These are phyloP conservation scores for Aeoliscus strigatus DNA, from an alignment of 2,797 vertebrate genomes.

Conservation along the genomic window DNA sequence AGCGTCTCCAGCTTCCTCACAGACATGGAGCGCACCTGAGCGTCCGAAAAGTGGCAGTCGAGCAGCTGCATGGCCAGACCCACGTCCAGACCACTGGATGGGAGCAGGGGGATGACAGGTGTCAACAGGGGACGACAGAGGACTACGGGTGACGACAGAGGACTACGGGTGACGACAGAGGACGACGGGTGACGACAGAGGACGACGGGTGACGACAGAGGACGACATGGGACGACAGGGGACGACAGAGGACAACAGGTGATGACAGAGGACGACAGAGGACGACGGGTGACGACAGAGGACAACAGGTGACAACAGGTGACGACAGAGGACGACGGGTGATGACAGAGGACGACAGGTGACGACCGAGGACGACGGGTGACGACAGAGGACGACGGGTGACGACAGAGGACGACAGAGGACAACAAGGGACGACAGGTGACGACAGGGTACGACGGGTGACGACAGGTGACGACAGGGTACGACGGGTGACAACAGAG, in stretches of 20 bases:
- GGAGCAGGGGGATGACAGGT: background rate
- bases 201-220: background rate
- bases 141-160: background rate
- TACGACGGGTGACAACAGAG: background rate
- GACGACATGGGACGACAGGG: background rate
- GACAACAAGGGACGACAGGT: background rate
- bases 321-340: too few species aligned
- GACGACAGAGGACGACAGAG: background rate
- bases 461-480: background rate
- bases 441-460: too few species aligned
- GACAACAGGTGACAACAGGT: background rate
- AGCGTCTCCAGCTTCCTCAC: constrained; percentile 94
- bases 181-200: too few species aligned
- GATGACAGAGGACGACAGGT: background rate
- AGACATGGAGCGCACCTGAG: constrained; percentile 91
- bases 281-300: background rate
- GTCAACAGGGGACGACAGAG: too few species aligned
- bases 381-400: too few species aligned
- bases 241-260: too few species aligned
- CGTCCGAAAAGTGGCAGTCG: constrained; percentile 95
- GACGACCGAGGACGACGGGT: background rate
- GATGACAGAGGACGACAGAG: background rate
- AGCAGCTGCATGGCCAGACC: constrained; percentile 94
- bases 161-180: background rate
- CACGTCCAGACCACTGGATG: constrained; percentile 83